Evolutionary conservation across 2,113 vertebrate species (phyloP).

Genomic region (Protobothrops flavoviridis): DNA sequence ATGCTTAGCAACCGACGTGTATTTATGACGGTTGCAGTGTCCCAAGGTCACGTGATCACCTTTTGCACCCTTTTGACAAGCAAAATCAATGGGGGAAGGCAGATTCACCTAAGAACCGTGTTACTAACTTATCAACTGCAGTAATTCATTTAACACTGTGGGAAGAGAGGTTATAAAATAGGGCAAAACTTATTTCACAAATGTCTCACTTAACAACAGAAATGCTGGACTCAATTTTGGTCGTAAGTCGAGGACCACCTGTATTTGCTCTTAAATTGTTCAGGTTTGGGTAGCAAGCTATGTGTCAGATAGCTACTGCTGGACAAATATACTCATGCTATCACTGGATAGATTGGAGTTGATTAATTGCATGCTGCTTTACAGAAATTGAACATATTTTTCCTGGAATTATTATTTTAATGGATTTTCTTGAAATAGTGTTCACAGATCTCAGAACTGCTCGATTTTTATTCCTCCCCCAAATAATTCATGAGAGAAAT

Average conservation of each 20-base stretch:
- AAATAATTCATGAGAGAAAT: neutral
- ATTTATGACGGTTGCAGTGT: neutral
- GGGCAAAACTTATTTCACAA: neutral
- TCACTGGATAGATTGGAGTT: neutral
- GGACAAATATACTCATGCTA: neutral
- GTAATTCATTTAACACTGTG: too few relatives aligned
- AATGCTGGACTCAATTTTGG: neutral
- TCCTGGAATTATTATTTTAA: neutral
- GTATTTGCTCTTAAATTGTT: neutral
- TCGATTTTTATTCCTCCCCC: neutral
- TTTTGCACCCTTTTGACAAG: neutral
- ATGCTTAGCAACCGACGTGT: too few relatives aligned
- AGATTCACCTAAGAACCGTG: too few relatives aligned
- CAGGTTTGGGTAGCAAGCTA: neutral
- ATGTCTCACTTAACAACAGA: neutral
- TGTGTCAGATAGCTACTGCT: neutral
- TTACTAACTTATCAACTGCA: too few relatives aligned
- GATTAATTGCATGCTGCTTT: neutral
- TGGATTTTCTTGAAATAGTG: neutral
- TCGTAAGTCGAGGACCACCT: neutral
- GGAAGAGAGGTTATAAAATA: too few relatives aligned
- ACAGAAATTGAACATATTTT: neutral
- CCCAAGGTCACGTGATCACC: neutral
- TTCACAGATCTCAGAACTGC: neutral
- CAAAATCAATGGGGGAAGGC: too few relatives aligned